Base-by-base conservation (phyloP, 2,888 invertebrate species). In the Crematogaster levior region DNA sequence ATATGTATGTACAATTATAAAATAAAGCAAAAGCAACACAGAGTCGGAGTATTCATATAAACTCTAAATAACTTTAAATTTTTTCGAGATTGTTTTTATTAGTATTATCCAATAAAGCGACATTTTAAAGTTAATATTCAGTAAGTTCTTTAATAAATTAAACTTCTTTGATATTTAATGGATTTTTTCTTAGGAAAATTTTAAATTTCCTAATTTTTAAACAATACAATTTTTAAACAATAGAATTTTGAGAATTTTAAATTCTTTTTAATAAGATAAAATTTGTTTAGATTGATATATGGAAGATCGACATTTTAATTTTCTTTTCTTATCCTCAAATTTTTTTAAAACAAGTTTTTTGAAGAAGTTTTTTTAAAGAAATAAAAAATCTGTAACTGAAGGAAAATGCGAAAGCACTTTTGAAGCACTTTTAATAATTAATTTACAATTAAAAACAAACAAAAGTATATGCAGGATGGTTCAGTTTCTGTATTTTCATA, bases 391-490 rank as follows among this genome's bases (percentile, higher is more conserved):
- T 5, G 5, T 27, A 9, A 24, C 43, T 65, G 40, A 58, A 58
- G n/a, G 18, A 21, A 73, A 74, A 18, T 74, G 30, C 43, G 43
- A 74, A n/a, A n/a, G n/a, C 46, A 43, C 15, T 21, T 60, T 30
- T 27, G 12, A 4, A 60, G n/a, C 1, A 21, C 30, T 27, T 58
- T 37, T 5, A 1, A 0, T 4, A 27, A 30, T n/a, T 34, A 72
- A 58, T 43, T 46, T 34, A 43, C 37, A 70, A 68, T 24, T 40
- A 6, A 1, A 51, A 68, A 34, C n/a, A n/a, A 30, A 30, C n/a
- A 34, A 10, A 18, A 1, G 4, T 24, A 37, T 24, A 70, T 18
- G 5, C 0, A 37, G 34, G 30, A 18, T 18, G 37, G 18, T 70
- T 70, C 53, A 37, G 53, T 37, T 68, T 12, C n/a, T 15, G 5